Base-by-base conservation (phyloP, 2,113 vertebrate species). In the Chaetura pelagica region DNA sequence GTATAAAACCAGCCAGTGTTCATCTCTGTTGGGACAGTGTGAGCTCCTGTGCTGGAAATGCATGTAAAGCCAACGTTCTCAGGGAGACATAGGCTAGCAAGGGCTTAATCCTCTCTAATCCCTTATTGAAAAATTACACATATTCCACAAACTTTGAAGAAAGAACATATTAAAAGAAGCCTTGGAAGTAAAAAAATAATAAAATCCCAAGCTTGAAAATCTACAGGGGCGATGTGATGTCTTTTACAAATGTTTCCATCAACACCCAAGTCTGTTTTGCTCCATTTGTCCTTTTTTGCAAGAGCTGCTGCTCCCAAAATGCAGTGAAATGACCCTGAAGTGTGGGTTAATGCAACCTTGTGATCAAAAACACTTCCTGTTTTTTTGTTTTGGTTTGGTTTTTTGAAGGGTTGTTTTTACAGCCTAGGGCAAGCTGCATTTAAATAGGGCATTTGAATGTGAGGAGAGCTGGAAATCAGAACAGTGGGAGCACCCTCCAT, bases 91-190 rank as follows among this genome's bases (percentile, higher is more conserved):
- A 21, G 75, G 78, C 86, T 76, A 91, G 90, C 51, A 73, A 84
- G 74, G 78, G 61, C 72, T 96, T 95, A 95, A 96, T 97, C 93
- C 84, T 55, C 58, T 92, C 66, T 96, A 96, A 95, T 96, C 75
- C 78, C 42, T 44, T 48, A 80, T 76, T 84, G 90, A 79, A 97
- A 95, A 95, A 95, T 91, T 87, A 87, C 80, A 95, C 62, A 95
- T 87, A 95, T 94, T 87, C 30, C 68, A 82, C 68, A 91, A 94
- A 96, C 93, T 96, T 92, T 91, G 88, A 94, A 93, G 91, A 81
- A 96, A 89, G 81, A 87, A 92, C 94, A 84, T 52, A 87, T 94
- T 92, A 91, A 93, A 95, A 85, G 55, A 86, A 85, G 42, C 46
- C 69, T 79, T 82, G 62, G 35, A 49, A 55, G 34, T 4, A 3